phyloP scores from a whole-genome alignment of 2,888 invertebrate species.

The Sericinus montela region DNA sequence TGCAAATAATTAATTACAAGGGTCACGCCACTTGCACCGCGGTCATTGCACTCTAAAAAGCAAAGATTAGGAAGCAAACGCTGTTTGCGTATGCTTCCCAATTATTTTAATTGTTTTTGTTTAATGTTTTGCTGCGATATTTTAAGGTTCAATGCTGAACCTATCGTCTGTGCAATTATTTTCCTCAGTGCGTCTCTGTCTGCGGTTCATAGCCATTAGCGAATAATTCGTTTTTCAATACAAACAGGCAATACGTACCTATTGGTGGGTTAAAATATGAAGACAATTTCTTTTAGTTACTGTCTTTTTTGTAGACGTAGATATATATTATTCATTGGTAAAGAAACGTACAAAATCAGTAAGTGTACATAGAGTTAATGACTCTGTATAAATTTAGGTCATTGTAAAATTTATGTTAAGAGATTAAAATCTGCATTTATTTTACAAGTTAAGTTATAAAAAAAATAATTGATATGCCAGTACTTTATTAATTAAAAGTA shows the following conservation, averaged over 20 bases:
- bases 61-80: conserved; percentile 13
- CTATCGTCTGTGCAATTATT: conserved; percentile 21
- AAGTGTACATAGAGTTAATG: no score
- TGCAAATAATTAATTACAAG: not conserved
- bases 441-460: not conserved
- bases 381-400: not conserved
- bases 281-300: no score
- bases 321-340: no score
- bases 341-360: no score
- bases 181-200: conserved; percentile 57
- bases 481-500: no score
- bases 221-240: conserved; percentile 22
- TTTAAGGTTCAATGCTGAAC: conserved; percentile 1
- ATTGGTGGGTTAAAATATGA: no score
- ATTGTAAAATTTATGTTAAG: not conserved
- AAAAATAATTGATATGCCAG: no score
- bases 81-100: not conserved
- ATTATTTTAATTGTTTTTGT: conserved; percentile 6
- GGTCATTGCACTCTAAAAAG: conserved; percentile 8
- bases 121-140: conserved; percentile 13
- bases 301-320: no score
- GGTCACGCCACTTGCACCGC: conserved; percentile 11
- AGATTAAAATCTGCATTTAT: not conserved
- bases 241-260: no score
- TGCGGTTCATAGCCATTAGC: conserved; percentile 28